Conservation (phyloP, 2,888 invertebrate species). For the Rhaphigaster nebulosa region DNA sequence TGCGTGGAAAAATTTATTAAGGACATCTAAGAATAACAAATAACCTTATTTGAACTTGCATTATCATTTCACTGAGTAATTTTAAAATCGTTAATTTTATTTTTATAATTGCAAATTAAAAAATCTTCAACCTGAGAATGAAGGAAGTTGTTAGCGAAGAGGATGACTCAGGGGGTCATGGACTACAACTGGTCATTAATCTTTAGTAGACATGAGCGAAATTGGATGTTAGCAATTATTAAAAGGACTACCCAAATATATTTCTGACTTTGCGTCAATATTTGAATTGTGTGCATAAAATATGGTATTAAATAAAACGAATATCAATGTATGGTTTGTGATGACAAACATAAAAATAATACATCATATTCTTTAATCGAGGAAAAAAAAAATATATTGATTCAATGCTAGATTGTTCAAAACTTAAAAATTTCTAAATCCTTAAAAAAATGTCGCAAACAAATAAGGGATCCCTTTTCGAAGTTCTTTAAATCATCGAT, state of each 20-base stretch:
- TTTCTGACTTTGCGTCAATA: not conserved
- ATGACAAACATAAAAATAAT: not conserved
- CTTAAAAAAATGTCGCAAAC: too few relatives aligned
- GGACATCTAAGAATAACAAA: not conserved
- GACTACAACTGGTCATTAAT: constrained; percentile 40
- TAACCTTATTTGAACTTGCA: not conserved
- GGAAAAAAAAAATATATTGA: too few relatives aligned
- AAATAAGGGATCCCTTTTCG: too few relatives aligned
- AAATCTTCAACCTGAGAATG: not conserved
- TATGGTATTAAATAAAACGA: not conserved
- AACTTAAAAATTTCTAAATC: too few relatives aligned
- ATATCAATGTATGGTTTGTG: not conserved
- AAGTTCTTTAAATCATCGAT: too few relatives aligned
- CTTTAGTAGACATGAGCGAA: not conserved
- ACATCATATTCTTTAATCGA: too few relatives aligned
- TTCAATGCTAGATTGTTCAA: too few relatives aligned
- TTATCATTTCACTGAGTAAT: not conserved
- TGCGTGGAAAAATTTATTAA: constrained; percentile 2
- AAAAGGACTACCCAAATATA: not conserved
- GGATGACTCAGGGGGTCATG: constrained; percentile 31
- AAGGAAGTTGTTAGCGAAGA: not conserved
- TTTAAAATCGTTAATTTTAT: not conserved
- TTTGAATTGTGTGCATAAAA: not conserved
- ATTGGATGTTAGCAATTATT: constrained; percentile 19
- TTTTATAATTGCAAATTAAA: not conserved